Evolutionary conservation across 2,113 vertebrate species (phyloP).

Genomic region (Jacana jacana): DNA sequence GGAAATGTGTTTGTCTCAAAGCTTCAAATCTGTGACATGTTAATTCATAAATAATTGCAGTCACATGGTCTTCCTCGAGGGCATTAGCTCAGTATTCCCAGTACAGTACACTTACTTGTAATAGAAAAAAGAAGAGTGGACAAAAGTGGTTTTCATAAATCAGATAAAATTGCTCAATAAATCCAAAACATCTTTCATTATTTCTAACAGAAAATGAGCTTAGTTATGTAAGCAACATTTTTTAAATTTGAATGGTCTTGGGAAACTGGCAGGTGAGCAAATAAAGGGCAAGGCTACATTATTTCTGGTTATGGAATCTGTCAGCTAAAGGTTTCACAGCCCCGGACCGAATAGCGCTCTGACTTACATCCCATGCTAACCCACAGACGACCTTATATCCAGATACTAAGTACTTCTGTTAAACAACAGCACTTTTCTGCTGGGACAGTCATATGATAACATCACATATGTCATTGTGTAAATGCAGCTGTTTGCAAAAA

Average conservation of each 20-base stretch:
- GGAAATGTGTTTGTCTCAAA: constrained; percentile 57
- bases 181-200: neutral
- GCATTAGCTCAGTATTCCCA: constrained; percentile 9
- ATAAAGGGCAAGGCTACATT: constrained; percentile 4
- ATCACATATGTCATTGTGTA: constrained; percentile 28
- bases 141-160: constrained; percentile 31
- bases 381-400: neutral
- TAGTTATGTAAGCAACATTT: neutral
- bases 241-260: constrained; percentile 1
- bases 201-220: constrained; percentile 11
- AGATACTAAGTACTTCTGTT: neutral
- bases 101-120: neutral
- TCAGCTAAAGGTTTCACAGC: neutral
- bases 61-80: neutral
- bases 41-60: constrained; percentile 55
- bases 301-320: constrained; percentile 6
- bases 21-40: constrained; percentile 23
- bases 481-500: constrained; percentile 62
- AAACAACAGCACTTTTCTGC: constrained; percentile 39
- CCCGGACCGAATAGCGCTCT: neutral
- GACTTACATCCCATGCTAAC: neutral
- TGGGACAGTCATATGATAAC: constrained; percentile 20
- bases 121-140: neutral
- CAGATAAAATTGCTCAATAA: constrained; percentile 21
- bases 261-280: neutral